Conservation (phyloP, 2,113 vertebrate genomes). For the Chaetodon trifascialis region DNA sequence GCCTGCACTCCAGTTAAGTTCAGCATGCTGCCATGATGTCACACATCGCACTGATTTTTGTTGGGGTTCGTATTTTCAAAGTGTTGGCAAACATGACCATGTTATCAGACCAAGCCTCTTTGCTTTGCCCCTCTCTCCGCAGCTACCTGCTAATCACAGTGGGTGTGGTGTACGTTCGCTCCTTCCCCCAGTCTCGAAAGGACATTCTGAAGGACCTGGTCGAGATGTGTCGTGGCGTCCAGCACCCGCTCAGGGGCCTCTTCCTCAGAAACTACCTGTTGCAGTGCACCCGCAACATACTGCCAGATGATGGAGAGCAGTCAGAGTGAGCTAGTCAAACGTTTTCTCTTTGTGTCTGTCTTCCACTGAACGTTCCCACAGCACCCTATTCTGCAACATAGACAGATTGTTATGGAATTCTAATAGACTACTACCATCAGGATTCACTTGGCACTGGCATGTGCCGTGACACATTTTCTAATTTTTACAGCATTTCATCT, state of each 20-base stretch:
- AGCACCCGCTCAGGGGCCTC: slow-evolving; percentile 95
- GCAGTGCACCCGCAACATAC: slow-evolving; percentile 97
- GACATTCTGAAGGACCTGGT: slow-evolving; percentile 99
- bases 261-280: slow-evolving; percentile 98
- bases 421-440: too few relatives aligned
- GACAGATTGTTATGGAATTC: too few relatives aligned
- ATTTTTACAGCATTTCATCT: too few relatives aligned
- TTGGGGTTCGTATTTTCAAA: background rate
- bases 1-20: background rate
- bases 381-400: background rate
- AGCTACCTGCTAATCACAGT: slow-evolving; percentile 98
- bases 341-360: background rate
- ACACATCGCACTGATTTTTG: background rate
- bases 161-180: slow-evolving; percentile 98
- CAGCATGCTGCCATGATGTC: background rate
- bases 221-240: slow-evolving; percentile 99
- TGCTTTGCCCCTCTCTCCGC: slow-evolving; percentile 9
- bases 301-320: slow-evolving; percentile 97
- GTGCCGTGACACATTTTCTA: too few relatives aligned
- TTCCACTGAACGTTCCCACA: too few relatives aligned
- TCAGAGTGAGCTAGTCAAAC: slow-evolving; percentile 88
- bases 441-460: too few relatives aligned
- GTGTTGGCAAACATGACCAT: background rate
- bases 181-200: slow-evolving; percentile 98
- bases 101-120: background rate